A percentile compares a stretch with the other conserved stretches of the same genome.
These are phyloP conservation scores for Grapholita molesta DNA, from an alignment of 1,140 invertebrate species.

Conservation along the genomic window DNA sequence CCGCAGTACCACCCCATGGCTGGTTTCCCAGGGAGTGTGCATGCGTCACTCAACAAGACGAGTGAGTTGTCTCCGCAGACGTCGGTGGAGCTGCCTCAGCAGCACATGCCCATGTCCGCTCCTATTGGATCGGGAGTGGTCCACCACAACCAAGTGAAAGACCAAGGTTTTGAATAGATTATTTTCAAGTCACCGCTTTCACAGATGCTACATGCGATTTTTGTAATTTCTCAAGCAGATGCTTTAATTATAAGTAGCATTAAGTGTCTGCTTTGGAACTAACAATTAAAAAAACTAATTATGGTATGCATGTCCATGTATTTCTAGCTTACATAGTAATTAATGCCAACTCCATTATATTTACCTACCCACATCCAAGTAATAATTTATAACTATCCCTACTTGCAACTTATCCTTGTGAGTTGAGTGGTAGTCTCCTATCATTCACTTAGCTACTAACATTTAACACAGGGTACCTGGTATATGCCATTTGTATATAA, in stretches of 20 bases:
- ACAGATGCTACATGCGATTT: slow-evolving; percentile 68
- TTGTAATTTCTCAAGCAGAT: slow-evolving; percentile 37
- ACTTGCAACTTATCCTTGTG: not conserved
- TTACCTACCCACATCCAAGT: slow-evolving; percentile 1
- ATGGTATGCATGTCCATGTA: slow-evolving; percentile 18
- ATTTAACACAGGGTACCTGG: not conserved
- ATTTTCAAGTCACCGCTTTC: slow-evolving; percentile 48
- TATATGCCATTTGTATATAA: not conserved
- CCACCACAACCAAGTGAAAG: slow-evolving; percentile 81
- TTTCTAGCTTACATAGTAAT: slow-evolving; percentile 2
- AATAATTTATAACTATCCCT: not conserved
- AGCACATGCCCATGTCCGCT: slow-evolving; percentile 57
- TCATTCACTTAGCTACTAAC: not conserved
- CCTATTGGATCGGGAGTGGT: slow-evolving; percentile 69
- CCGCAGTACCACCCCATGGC: slow-evolving; percentile 79
- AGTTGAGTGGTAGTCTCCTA: no score
- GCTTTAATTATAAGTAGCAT: slow-evolving; percentile 17
- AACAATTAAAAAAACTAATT: not conserved
- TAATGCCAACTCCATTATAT: not conserved
- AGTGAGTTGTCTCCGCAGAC: slow-evolving; percentile 86
- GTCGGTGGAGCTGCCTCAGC: slow-evolving; percentile 59
- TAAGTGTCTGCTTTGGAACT: not conserved
- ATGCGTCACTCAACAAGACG: slow-evolving; percentile 82
- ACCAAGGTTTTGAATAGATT: slow-evolving; percentile 79
- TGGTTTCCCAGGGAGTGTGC: slow-evolving; percentile 80